Conservation (phyloP, 2,113 vertebrate species). For the Atractosteus spatula region DNA sequence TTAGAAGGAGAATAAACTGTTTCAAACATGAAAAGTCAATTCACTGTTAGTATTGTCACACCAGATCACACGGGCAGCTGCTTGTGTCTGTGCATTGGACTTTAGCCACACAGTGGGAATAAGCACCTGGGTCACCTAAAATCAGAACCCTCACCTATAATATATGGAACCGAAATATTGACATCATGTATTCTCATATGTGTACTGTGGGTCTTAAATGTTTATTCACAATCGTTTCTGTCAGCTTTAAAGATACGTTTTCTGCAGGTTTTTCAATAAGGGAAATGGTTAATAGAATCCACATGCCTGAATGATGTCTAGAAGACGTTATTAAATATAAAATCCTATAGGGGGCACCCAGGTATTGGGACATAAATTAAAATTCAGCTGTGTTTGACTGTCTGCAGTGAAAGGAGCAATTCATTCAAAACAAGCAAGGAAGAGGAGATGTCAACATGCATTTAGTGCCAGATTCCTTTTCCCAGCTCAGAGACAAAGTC, state of each 20-base stretch:
- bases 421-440: slow-evolving; percentile 13
- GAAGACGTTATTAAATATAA: not conserved
- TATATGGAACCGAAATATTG: too few species aligned
- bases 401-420: slow-evolving; percentile 18
- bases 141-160: too few species aligned
- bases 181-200: too few species aligned
- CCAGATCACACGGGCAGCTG: too few species aligned
- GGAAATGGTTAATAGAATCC: not conserved
- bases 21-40: too few species aligned
- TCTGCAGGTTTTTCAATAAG: not conserved
- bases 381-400: not conserved
- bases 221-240: too few species aligned
- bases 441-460: slow-evolving; percentile 22
- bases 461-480: slow-evolving; percentile 31
- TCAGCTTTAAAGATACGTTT: not conserved
- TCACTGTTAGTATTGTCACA: too few species aligned
- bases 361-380: slow-evolving; percentile 49
- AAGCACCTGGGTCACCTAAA: too few species aligned
- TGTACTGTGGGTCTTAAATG: too few species aligned
- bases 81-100: too few species aligned
- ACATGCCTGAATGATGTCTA: not conserved
- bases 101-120: too few species aligned
- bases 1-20: too few species aligned
- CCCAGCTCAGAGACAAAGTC: slow-evolving; percentile 41
- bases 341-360: slow-evolving; percentile 72